A percentile compares a stretch with the other conserved stretches of the same genome.
Evolutionary conservation across 2,797 vertebrate genomes (phyloP).

Genomic region (Enteromius paludinosus): DNA sequence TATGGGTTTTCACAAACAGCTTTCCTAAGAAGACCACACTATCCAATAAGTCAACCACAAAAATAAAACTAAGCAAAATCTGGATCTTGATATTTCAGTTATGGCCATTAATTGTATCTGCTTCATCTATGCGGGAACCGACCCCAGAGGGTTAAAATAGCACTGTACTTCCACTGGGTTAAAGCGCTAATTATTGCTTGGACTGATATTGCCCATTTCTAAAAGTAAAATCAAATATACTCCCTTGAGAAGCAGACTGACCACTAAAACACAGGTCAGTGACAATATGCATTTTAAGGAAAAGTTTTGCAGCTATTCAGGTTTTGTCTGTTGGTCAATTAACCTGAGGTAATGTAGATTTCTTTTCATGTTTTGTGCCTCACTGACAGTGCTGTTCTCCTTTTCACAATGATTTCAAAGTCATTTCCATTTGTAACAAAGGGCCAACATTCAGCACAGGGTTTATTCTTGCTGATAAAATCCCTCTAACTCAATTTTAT

Average conservation of each 20-base stretch:
- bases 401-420: conserved; percentile 10
- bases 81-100: not conserved
- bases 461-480: conserved; percentile 56
- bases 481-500: conserved; percentile 51
- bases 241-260: not conserved
- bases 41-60: not conserved
- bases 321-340: conserved; percentile 9
- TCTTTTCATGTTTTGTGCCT: conserved; percentile 10
- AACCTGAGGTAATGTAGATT: conserved; percentile 22
- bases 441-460: conserved; percentile 32
- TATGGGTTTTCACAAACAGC: not conserved
- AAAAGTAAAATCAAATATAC: not conserved
- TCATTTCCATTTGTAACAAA: conserved; percentile 44
- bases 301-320: not conserved
- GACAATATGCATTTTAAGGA: not conserved
- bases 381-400: conserved; percentile 3
- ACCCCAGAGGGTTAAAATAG: too few species aligned
- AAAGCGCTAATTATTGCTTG: not conserved
- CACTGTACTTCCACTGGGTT: not conserved
- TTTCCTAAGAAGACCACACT: not conserved
- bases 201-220: too few species aligned
- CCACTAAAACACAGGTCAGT: not conserved
- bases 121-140: too few species aligned
- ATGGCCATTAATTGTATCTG: not conserved
- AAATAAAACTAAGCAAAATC: not conserved